Evolutionary conservation across 2,888 invertebrate genomes (phyloP).

Genomic region (Eueremaeus valkanovi): DNA sequence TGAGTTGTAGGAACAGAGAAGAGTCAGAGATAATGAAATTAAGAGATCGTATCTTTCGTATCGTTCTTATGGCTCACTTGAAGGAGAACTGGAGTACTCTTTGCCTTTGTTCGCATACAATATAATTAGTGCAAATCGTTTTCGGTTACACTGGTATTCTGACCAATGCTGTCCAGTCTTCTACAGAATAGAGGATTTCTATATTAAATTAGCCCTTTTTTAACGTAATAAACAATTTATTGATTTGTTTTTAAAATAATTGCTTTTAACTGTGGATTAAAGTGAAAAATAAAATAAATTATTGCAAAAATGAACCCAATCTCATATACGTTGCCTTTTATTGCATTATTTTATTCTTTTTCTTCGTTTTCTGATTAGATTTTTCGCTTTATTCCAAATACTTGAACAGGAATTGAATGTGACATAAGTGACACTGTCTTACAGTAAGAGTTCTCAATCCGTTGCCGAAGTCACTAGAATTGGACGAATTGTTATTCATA

Average conservation of each 20-base stretch:
- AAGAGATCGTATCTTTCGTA: constrained; percentile 2
- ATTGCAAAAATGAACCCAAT: too few relatives aligned
- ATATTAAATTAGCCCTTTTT: too few relatives aligned
- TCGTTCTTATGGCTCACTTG: neutral
- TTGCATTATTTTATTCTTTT: too few relatives aligned
- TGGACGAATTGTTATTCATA: neutral
- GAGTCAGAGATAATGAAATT: constrained; percentile 1
- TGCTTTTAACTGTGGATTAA: too few relatives aligned
- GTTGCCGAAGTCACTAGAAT: neutral
- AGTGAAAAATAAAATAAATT: too few relatives aligned
- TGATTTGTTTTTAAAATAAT: too few relatives aligned
- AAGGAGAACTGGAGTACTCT: neutral
- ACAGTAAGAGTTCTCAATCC: neutral
- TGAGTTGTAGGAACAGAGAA: neutral
- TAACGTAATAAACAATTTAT: too few relatives aligned
- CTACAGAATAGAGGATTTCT: too few relatives aligned
- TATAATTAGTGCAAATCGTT: constrained; percentile 10
- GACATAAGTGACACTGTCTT: constrained; percentile 22
- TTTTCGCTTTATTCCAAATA: neutral
- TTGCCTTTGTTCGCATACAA: constrained; percentile 4
- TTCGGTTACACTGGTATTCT: neutral
- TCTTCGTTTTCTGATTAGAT: neutral
- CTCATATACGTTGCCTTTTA: neutral
- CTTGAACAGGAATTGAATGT: constrained; percentile 5
- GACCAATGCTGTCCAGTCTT: too few relatives aligned